Evolutionary conservation across 2,797 vertebrate species (phyloP), one percentile per base, ranked within the genome.

Genomic region (Antrozous pallidus): DNA sequence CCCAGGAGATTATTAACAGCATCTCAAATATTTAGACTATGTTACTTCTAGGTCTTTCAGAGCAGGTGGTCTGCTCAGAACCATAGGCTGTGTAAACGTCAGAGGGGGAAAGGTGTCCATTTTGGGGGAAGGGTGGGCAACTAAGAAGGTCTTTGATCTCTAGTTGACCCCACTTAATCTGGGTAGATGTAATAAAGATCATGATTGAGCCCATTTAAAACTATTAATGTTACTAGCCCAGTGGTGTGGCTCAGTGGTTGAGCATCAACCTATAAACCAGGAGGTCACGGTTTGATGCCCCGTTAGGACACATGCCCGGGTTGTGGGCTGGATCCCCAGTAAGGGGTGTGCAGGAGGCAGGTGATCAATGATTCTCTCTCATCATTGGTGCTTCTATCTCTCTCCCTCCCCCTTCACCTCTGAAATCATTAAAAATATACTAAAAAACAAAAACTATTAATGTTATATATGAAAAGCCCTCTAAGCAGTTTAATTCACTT

Each of bases 21-120:
- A n/a, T 92, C 69, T 85, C 84, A 54, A 82, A 84, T 88, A 82
- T 94, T 67, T 63, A 74, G 40, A 70, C 65, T 49, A 69, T 87
- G 67, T 78, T 58, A 67, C 47, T 78, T 8, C 14, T 88, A 14
- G 78, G 65, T 56, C 58, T 92, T 71, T 54, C 51, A 63, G 65
- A 90, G 51, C 77, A 94, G 36, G 74, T 49, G 70, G 33, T 16
- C 54, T 79, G 38, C 63, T 75, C 20, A 17, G 84, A 67, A 51
- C 77, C 47, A 36, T 1, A 74, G 56, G 28, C 38, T 74, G 18
- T 54, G 26, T 20, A 80, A 73, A 73, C 24, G 45, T 73, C 9
- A 3, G 11, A 61, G 49, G 28, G 8, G 4, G 24, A 10, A 36
- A 51, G 45, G 3, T 36, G 16, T 31, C 47, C 77, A 61, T 63